Evolutionary conservation across 2,113 vertebrate species (phyloP).

Genomic region (Lepus americanus): DNA sequence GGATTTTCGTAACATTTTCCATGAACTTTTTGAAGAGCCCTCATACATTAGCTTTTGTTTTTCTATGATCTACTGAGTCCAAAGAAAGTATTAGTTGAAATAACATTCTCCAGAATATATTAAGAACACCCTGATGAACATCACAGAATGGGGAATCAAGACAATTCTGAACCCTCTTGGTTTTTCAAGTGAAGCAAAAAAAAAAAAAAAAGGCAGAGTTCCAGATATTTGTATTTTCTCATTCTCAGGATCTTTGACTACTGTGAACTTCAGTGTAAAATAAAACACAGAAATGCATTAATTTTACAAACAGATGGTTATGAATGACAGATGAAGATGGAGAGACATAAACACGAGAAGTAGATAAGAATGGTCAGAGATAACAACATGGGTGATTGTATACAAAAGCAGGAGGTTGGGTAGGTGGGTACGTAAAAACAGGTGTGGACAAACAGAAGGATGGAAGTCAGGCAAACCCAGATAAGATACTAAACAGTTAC

Average conservation of each 20-base stretch:
- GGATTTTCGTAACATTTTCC: no score
- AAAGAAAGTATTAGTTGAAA: slow-evolving; percentile 16
- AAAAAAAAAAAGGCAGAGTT: slow-evolving; percentile 12
- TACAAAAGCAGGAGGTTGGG: neutral
- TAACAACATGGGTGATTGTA: neutral
- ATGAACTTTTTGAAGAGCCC: no score
- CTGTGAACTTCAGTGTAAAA: neutral
- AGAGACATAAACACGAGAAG: neutral
- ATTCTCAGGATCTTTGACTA: neutral
- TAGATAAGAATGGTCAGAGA: neutral
- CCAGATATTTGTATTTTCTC: slow-evolving; percentile 2
- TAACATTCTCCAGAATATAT: neutral
- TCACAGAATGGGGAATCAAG: neutral
- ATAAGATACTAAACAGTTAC: neutral
- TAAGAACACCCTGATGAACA: neutral
- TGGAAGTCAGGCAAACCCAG: neutral
- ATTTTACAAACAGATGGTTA: neutral
- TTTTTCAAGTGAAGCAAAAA: slow-evolving; percentile 38
- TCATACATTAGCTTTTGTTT: slow-evolving; percentile 18
- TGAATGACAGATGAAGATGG: neutral
- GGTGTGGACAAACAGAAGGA: neutral
- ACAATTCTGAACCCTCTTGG: neutral
- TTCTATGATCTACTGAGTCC: neutral
- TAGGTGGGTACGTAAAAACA: neutral
- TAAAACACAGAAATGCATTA: neutral